Evolutionary conservation across 2,888 invertebrate genomes (phyloP).

Genomic region (Nemoura dubitans): DNA sequence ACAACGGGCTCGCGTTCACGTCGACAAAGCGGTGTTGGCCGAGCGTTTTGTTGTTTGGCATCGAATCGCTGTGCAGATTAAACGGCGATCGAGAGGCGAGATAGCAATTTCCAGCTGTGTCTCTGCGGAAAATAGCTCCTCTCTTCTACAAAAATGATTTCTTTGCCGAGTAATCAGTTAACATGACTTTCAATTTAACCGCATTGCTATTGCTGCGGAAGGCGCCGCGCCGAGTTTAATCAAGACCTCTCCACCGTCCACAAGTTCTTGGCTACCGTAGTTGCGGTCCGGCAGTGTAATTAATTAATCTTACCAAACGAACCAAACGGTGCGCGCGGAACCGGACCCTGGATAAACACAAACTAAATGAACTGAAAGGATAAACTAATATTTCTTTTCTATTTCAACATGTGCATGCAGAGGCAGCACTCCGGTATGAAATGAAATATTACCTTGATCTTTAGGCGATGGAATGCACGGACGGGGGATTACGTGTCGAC

Average conservation of each 20-base stretch:
- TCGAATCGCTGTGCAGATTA: background rate
- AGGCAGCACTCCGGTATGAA: background rate
- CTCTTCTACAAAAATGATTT: conserved; percentile 20
- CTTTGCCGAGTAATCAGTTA: conserved; percentile 21
- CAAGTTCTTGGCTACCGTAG: conserved; percentile 29
- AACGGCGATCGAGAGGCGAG: background rate
- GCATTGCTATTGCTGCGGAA: background rate
- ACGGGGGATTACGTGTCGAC: background rate
- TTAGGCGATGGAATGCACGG: background rate
- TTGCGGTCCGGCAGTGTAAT: conserved; percentile 22
- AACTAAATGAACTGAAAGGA: conserved; percentile 21
- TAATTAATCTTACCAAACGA: conserved; percentile 35
- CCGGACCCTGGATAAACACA: conserved; percentile 27
- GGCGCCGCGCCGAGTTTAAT: background rate
- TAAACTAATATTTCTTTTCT: conserved; percentile 17
- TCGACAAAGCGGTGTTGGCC: background rate
- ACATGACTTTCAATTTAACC: conserved; percentile 17
- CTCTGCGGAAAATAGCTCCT: background rate
- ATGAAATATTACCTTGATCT: conserved; percentile 36
- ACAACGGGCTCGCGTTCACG: background rate
- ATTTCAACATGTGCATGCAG: background rate
- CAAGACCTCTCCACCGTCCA: conserved; percentile 22
- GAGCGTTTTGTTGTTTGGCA: background rate
- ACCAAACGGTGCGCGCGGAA: background rate
- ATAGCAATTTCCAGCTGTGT: conserved; percentile 25